Evolutionary conservation across 2,888 invertebrate genomes (phyloP).

Genomic region (Coleophora deauratella): DNA sequence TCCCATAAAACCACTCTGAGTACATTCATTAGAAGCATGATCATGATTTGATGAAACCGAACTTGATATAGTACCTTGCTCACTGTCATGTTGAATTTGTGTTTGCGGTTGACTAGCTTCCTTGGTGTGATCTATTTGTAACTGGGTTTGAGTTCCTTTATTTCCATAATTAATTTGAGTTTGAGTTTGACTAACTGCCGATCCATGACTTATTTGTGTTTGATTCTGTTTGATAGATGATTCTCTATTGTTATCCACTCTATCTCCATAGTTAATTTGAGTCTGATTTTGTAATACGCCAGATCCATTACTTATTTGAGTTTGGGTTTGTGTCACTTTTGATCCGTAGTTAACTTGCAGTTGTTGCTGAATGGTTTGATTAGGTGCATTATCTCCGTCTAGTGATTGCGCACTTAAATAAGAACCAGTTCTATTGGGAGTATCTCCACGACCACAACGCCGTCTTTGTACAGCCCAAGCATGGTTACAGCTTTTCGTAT

Average conservation of each 20-base stretch:
- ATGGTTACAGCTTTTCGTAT: constrained; percentile 81
- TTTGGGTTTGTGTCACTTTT: constrained; percentile 35
- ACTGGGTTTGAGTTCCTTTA: constrained; percentile 36
- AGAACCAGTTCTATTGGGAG: constrained; percentile 5
- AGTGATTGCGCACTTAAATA: constrained; percentile 8
- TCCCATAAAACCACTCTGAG: constrained; percentile 76
- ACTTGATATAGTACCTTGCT: too few relatives aligned
- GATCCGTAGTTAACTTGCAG: constrained; percentile 35
- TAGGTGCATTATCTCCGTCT: constrained; percentile 7
- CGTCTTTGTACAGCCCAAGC: constrained; percentile 73
- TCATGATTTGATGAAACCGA: not conserved
- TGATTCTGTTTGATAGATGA: constrained; percentile 31
- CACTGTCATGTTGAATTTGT: constrained; percentile 18
- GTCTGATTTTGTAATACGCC: constrained; percentile 35
- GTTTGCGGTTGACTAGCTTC: constrained; percentile 37
- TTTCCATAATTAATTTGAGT: constrained; percentile 36
- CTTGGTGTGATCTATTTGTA: constrained; percentile 40
- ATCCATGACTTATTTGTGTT: constrained; percentile 33
- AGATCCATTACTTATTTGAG: constrained; percentile 32
- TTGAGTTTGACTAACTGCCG: constrained; percentile 38
- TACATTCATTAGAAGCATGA: constrained; percentile 19
- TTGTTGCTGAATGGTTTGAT: constrained; percentile 29
- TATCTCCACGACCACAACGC: constrained; percentile 39
- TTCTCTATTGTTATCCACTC: constrained; percentile 13
- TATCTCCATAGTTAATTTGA: constrained; percentile 35